These are phyloP conservation scores for Glossophaga mutica DNA, from an alignment of 2,797 vertebrate species.

Conservation along the genomic window DNA sequence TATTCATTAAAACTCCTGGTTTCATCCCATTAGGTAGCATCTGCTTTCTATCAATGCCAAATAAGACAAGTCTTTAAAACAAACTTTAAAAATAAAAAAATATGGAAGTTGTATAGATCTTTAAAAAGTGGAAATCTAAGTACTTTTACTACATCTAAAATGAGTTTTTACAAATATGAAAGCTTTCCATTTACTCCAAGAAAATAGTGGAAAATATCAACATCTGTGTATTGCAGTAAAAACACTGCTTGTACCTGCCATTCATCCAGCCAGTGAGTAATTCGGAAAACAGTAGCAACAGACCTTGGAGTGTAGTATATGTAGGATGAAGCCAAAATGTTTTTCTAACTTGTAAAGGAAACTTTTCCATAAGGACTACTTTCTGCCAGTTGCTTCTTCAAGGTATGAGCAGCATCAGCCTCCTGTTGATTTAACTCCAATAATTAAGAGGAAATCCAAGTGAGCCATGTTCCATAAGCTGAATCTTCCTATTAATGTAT, in stretches of 20 bases:
- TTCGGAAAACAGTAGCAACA: slow-evolving; percentile 73
- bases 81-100: slow-evolving; percentile 53
- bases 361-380: slow-evolving; percentile 50
- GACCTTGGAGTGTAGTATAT: slow-evolving; percentile 14
- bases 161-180: slow-evolving; percentile 44
- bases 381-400: slow-evolving; percentile 40
- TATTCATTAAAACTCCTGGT: slow-evolving; percentile 16
- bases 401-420: background rate
- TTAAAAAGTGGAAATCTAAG: slow-evolving; percentile 48
- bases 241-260: slow-evolving; percentile 51
- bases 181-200: slow-evolving; percentile 47
- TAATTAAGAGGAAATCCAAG: slow-evolving; percentile 29
- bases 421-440: slow-evolving; percentile 20
- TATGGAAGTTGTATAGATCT: background rate
- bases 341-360: slow-evolving; percentile 67
- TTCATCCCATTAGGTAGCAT: slow-evolving; percentile 28
- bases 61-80: slow-evolving; percentile 30
- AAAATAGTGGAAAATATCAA: slow-evolving; percentile 70
- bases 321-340: slow-evolving; percentile 58
- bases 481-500: background rate
- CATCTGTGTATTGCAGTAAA: slow-evolving; percentile 62
- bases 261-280: slow-evolving; percentile 69
- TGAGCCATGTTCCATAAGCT: background rate
- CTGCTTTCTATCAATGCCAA: slow-evolving; percentile 55
- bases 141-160: slow-evolving; percentile 27